Evolutionary conservation across 2,113 vertebrate species (phyloP), one percentile per base, ranked within the genome.

Genomic region (Kryptolebias marmoratus): DNA sequence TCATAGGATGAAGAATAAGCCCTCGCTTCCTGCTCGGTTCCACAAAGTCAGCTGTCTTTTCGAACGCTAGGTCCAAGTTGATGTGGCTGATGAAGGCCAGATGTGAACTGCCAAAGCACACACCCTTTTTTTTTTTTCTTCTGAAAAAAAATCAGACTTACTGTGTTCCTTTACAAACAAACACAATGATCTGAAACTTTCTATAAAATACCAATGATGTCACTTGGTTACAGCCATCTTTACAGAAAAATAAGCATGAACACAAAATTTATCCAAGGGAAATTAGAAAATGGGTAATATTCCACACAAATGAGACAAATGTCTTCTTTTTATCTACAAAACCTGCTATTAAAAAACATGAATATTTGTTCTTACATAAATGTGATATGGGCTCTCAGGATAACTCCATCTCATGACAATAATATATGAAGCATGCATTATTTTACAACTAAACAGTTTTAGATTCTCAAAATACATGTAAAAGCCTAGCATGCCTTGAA

Each of bases 81-180:
- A 88, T 86, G 88, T 75, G 39, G 81, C 74, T 91, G 83, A 92
- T 90, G 84, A 89, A 82, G 85, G 77, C 88, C 91, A 92, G 85
- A 92, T 92, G 89, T 87, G 85, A 72, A 60, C 71, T 15, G 14
- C 50, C 53, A 64, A 50, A 73, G 78, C n/a, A 15, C 42, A 22
- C 73, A 84, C 65, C 66, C 39, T 42, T 42, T 42, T 42, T 64
- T 75, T 72, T 67, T 54, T 68, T 65, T 81, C 58, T 56, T 64
- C 55, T 16, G 53, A 77, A 62, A 82, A 73, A 74, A 73, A 74
- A 39, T 48, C 75, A 58, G 39, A 82, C 64, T 77, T 79, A 77
- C 58, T 80, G 60, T 71, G 68, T 57, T 70, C 60, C 59, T 75
- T 76, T 71, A 69, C 59, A 71, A 69, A 65, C 44, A 59, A 45